A percentile compares a stretch with the other conserved stretches of the same genome.
Evolutionary conservation across 2,888 invertebrate genomes (phyloP).

Genomic region (Uloborus plumipes): DNA sequence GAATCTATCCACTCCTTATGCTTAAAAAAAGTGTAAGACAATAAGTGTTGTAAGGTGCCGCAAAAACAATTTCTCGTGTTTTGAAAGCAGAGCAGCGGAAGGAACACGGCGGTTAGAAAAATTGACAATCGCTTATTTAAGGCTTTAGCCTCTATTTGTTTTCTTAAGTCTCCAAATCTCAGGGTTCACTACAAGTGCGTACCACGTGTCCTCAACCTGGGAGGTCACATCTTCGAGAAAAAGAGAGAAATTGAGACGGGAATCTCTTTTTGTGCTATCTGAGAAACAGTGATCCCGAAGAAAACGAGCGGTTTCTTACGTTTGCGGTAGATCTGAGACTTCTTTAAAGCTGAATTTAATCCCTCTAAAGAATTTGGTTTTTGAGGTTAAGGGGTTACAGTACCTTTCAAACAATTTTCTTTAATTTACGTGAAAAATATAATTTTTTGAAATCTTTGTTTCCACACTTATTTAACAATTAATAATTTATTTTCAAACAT

Average conservation of each 20-base stretch:
- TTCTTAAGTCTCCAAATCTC: constrained; percentile 17
- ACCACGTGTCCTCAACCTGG: constrained; percentile 55
- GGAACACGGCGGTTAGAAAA: background rate
- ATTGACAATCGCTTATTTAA: constrained; percentile 51
- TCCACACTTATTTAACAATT: too few relatives aligned
- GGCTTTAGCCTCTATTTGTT: constrained; percentile 46
- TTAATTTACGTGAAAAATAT: too few relatives aligned
- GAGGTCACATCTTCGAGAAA: constrained; percentile 32
- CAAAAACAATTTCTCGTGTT: constrained; percentile 43
- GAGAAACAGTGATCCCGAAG: constrained; percentile 29
- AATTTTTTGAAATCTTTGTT: too few relatives aligned
- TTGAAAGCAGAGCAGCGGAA: constrained; percentile 45
- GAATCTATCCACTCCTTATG: too few relatives aligned
- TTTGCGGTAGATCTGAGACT: background rate
- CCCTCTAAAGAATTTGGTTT: too few relatives aligned
- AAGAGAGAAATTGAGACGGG: background rate
- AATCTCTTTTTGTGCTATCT: constrained; percentile 32
- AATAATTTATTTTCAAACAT: too few relatives aligned
- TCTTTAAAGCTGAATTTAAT: too few relatives aligned
- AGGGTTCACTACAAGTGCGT: constrained; percentile 26
- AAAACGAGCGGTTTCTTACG: constrained; percentile 15
- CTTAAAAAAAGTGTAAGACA: too few relatives aligned
- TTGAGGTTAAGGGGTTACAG: too few relatives aligned
- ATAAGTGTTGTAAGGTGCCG: background rate
- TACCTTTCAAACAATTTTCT: too few relatives aligned